These are phyloP conservation scores for Dallia pectoralis DNA, from an alignment of 2,797 vertebrate species.

Conservation along the genomic window DNA sequence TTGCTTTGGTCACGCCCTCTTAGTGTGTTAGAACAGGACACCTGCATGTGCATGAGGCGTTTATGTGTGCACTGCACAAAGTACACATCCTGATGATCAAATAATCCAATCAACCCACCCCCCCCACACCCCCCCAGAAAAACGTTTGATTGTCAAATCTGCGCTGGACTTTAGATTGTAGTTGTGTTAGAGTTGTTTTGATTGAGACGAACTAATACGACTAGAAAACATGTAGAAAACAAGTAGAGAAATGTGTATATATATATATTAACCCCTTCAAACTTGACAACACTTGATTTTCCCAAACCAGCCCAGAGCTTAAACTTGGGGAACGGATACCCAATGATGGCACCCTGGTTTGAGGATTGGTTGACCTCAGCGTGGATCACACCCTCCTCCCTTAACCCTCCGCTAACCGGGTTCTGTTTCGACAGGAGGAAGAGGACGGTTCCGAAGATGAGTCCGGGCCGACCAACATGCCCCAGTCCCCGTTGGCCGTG, in stretches of 20 bases:
- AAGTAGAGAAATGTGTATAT: not conserved
- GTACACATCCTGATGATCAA: not conserved
- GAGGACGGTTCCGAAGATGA: slow-evolving; percentile 94
- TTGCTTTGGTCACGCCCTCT: not conserved
- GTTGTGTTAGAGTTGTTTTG: not conserved
- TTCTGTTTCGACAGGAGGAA: slow-evolving; percentile 75
- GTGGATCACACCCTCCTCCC: not conserved
- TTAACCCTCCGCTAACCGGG: not conserved
- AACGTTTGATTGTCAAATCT: not conserved
- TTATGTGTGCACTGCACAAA: not conserved
- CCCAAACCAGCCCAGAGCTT: slow-evolving; percentile 20
- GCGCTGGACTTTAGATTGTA: not conserved
- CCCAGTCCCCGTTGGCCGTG: slow-evolving; percentile 74
- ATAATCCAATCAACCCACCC: slow-evolving; percentile 4
- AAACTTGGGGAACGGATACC: slow-evolving; percentile 15
- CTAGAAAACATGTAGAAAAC: not conserved
- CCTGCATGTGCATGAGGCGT: slow-evolving; percentile 7
- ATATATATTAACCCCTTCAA: slow-evolving; percentile 33
- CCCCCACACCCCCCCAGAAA: too few species aligned
- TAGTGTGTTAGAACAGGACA: slow-evolving; percentile 4
- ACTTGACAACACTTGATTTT: slow-evolving; percentile 45
- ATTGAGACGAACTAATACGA: not conserved
- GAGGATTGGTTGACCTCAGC: not conserved
- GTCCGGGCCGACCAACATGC: slow-evolving; percentile 54
- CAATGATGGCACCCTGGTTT: not conserved